Evolutionary conservation across 2,113 vertebrate genomes (phyloP), one percentile per base, ranked within the genome.

Genomic region (Thunnus thynnus): DNA sequence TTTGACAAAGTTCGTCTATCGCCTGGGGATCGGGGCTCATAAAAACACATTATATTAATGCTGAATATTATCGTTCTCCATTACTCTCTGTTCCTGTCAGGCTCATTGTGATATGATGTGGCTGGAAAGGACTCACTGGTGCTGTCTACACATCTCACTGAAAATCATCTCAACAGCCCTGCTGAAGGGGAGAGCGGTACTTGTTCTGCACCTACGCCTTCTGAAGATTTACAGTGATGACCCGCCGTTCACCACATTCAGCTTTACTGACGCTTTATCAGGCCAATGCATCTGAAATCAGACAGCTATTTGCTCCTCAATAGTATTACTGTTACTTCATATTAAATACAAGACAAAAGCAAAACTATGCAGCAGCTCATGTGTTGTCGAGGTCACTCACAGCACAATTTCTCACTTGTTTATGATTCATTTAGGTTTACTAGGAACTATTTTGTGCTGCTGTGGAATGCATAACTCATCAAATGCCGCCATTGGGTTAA

Each of bases 61-160:
- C 20, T 51, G 65, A 81, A 80, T 70, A 58, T 80, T 67, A 80
- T 82, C 41, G 61, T 72, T 72, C 65, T 79, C 76, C 46, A 41
- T 80, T 80, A 52, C 72, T 62, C 62, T 78, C 69, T 58, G 52
- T 80, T 87, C 48, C 77, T 78, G 86, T 80, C 77, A 65, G 70
- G 47, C 62, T 75, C 2, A 3, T 2, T 55, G 67, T 72, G 88
- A 82, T 70, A 46, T 72, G 84, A 86, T 86, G 81, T 51, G 60
- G 68, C 79, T 62, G 62, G 77, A 83, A 72, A 88, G 77, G 71
- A 88, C 61, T 87, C 79, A 0, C 76, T 86, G 85, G 61, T 87
- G 77, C 86, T 65, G 80, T 85, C 63, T 72, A 67, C 58, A 71
- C 64, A 13, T 76, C 73, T 74, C 70, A 55, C 75, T 62, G 83